These are phyloP conservation scores for Semnornis frantzii DNA, from an alignment of 2,113 vertebrate genomes.

Conservation along the genomic window DNA sequence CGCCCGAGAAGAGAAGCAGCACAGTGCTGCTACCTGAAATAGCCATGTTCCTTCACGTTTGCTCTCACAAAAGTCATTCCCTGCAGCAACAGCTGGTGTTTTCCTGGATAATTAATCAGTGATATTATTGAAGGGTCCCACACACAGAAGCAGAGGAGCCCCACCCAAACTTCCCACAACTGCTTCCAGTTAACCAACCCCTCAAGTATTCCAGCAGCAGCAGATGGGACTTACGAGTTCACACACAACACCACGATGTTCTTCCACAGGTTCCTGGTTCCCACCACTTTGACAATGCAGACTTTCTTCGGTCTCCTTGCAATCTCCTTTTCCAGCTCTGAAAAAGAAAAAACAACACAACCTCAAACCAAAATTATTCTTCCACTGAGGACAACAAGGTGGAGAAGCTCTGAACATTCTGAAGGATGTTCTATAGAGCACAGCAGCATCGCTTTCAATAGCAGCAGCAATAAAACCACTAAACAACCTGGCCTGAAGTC, in stretches of 20 bases:
- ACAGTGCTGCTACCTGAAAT: not conserved
- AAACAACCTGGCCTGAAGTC: not conserved
- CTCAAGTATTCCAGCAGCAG: not conserved
- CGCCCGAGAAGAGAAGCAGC: not conserved
- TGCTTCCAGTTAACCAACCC: not conserved
- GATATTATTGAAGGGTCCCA: not conserved
- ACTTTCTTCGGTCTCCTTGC: constrained; percentile 87
- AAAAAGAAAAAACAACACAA: constrained; percentile 18
- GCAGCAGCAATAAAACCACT: not conserved
- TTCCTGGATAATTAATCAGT: not conserved
- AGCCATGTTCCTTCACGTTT: fast-evolving
- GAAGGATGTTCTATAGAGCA: not conserved
- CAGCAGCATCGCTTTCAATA: not conserved
- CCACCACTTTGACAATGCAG: constrained; percentile 93
- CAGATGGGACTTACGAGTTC: constrained; percentile 90
- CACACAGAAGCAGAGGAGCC: not conserved
- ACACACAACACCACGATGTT: constrained; percentile 97
- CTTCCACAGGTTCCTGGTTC: constrained; percentile 97
- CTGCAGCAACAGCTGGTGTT: not conserved
- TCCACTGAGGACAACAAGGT: not conserved
- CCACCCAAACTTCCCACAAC: not conserved
- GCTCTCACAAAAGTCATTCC: not conserved
- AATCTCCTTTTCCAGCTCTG: constrained; percentile 94
- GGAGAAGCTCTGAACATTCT: not conserved
- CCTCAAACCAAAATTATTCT: not conserved